A percentile compares a stretch with the other conserved stretches of the same genome.
These are phyloP conservation scores for Ciconia maguari DNA, from an alignment of 2,113 vertebrate genomes.

Conservation along the genomic window DNA sequence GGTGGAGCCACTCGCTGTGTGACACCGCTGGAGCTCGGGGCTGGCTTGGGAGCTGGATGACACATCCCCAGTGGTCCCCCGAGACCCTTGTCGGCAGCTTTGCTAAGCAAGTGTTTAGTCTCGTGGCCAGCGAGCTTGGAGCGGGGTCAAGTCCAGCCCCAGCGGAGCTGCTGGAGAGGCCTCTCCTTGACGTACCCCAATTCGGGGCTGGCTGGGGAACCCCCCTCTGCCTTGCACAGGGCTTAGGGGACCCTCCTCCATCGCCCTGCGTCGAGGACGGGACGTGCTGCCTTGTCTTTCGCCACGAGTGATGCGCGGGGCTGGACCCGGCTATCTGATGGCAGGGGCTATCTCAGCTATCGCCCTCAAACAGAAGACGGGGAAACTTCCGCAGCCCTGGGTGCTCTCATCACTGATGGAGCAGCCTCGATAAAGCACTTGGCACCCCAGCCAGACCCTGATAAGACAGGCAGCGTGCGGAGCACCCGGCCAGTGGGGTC, in stretches of 20 bases:
- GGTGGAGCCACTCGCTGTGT: neutral
- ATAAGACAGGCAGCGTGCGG: neutral
- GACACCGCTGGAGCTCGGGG: neutral
- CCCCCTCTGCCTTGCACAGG: rapidly evolving
- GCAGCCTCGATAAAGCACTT: neutral
- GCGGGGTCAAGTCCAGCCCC: neutral
- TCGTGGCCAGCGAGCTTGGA: neutral
- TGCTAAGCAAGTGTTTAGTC: conserved; percentile 13
- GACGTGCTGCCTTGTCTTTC: neutral
- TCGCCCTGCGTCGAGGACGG: rapidly evolving
- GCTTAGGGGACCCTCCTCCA: neutral
- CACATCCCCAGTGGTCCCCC: neutral
- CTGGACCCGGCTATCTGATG: neutral
- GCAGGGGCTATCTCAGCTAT: neutral
- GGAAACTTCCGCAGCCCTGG: neutral
- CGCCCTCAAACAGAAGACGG: neutral
- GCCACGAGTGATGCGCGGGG: rapidly evolving
- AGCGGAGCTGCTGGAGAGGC: neutral
- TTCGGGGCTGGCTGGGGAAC: neutral
- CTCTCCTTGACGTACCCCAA: neutral
- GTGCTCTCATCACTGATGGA: neutral
- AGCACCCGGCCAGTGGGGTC: neutral
- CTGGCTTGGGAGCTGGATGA: conserved; percentile 20
- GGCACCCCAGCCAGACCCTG: neutral
- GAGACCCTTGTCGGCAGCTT: neutral